phyloP scores from a whole-genome alignment of 2,113 vertebrate species.

The Polypterus senegalus region DNA sequence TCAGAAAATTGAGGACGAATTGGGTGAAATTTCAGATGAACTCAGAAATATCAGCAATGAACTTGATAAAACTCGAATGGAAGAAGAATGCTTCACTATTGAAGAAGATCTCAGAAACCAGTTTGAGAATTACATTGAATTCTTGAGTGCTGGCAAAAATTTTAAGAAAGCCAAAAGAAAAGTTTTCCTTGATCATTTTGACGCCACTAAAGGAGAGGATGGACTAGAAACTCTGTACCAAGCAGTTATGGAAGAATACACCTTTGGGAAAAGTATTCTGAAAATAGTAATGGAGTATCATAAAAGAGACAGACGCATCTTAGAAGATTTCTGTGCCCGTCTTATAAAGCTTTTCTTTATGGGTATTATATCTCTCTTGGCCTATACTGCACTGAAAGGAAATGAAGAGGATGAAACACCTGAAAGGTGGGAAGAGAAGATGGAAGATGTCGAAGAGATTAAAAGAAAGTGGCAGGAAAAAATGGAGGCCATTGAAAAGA shows the following conservation, averaged over 20 bases:
- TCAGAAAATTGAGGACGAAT: conserved; percentile 47
- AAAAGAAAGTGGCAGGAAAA: conserved; percentile 48
- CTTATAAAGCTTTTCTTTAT: conserved; percentile 57
- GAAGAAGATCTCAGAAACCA: conserved; percentile 59
- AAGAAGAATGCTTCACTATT: conserved; percentile 44
- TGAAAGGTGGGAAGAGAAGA: conserved; percentile 44
- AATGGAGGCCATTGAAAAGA: conserved; percentile 51
- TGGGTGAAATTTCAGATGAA: conserved; percentile 50
- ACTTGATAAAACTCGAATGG: conserved; percentile 45
- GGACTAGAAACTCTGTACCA: conserved; percentile 47
- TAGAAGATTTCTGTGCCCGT: conserved; percentile 54
- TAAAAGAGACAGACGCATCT: conserved; percentile 43
- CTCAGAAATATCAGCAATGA: conserved; percentile 42
- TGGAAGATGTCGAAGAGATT: conserved; percentile 37
- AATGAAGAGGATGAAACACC: conserved; percentile 44
- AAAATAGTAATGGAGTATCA: conserved; percentile 51
- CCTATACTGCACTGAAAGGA: conserved; percentile 43
- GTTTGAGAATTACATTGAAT: conserved; percentile 64
- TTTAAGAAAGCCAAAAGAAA: conserved; percentile 54
- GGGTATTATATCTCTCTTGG: conserved; percentile 51
- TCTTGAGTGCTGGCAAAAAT: conserved; percentile 54
- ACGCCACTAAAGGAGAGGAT: conserved; percentile 43
- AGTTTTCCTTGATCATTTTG: conserved; percentile 49
- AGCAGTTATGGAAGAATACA: conserved; percentile 44
- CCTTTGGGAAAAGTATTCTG: conserved; percentile 46